Evolutionary conservation across 2,888 invertebrate species (phyloP), one percentile per base, ranked within the genome.

Genomic region (Acronicta aceris): DNA sequence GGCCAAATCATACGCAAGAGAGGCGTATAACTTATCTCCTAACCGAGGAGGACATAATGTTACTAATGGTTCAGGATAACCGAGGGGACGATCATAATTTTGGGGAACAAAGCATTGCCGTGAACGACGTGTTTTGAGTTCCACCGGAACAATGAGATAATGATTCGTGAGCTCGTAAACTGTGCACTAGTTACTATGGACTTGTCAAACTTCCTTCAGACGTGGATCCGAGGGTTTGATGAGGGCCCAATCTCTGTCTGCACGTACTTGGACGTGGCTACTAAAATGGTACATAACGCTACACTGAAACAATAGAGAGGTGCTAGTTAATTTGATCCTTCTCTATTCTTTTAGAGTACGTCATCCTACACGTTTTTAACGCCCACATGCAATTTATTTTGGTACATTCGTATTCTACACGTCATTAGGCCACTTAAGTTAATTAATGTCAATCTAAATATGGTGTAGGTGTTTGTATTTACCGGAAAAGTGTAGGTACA

Each of bases 11-110:
- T 78, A 81, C 69, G 70, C 50, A 48, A 76, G 80, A 82, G 74
- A 74, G 55, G 61, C 77, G 68, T 80, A 77, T 81, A 83, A 82
- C 83, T 81, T 81, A 84, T 82, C 83, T 87, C 84, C 87, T 85
- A 87, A 82, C 82, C 81, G 78, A 78, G 80, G 78, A 78, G 80
- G 84, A 90, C 87, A 86, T 89, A 89, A 91, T 88, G 87, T 88
- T 86, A 84, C 87, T 89, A 92, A 92, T 89, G 89, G 86, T 81
- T 66, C 72, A 80, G 88, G 86, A 90, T 90, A 91, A 89, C 87
- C 79, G 80, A 82, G 84, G 86, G 88, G 87, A 86, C 87, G 87
- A 89, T 89, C 92, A 90, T 92, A 92, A 93, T 89, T 91, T 87
- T 81, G 76, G 74, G 62, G 86, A 89, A 92, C 92, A 93, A 93